Evolutionary conservation across 2,113 vertebrate genomes (phyloP).

Genomic region (Solenodon paradoxus): DNA sequence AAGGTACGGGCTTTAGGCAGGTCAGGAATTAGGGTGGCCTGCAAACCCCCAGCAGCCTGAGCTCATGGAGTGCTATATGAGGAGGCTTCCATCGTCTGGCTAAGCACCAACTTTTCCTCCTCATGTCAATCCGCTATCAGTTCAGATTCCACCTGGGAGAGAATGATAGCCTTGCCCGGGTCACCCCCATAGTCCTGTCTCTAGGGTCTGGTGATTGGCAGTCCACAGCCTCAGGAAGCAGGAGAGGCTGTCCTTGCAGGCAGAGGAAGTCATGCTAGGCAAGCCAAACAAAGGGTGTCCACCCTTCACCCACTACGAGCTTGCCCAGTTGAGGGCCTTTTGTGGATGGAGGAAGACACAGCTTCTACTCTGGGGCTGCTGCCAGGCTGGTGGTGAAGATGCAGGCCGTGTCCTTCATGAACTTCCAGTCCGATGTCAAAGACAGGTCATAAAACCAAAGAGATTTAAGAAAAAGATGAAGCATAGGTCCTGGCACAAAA

Average conservation of each 20-base stretch:
- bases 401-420: neutral
- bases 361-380: neutral
- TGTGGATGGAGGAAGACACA: neutral
- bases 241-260: neutral
- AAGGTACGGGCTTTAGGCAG: neutral
- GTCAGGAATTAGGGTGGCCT: neutral
- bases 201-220: neutral
- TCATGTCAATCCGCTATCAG: neutral
- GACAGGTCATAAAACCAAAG: neutral
- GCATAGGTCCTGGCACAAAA: neutral
- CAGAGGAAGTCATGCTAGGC: neutral
- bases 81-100: neutral
- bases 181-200: neutral
- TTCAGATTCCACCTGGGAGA: neutral
- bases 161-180: neutral
- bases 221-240: neutral
- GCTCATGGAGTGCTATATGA: neutral
- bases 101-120: neutral
- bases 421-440: neutral
- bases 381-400: neutral
- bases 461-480: neutral
- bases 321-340: neutral
- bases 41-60: neutral
- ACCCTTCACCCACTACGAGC: no score
- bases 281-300: neutral